These are phyloP conservation scores for Larimichthys polyactis DNA, from an alignment of 2,113 vertebrate species.

Conservation along the genomic window DNA sequence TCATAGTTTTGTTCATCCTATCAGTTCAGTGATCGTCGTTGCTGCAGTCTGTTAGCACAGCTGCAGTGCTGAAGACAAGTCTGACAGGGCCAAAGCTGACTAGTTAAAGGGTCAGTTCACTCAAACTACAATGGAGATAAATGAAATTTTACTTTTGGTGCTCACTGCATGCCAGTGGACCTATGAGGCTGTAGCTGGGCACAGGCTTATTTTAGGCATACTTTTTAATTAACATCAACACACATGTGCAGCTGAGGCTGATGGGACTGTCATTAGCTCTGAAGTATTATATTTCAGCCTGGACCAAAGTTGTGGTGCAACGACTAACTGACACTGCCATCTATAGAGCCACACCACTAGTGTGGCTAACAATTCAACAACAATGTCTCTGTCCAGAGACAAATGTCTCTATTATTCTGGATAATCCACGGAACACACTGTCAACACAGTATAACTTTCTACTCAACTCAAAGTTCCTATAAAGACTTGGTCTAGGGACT, in stretches of 20 bases:
- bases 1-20: neutral
- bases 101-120: neutral
- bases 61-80: no score
- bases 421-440: neutral
- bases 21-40: neutral
- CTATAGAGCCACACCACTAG: no score
- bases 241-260: neutral
- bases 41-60: neutral
- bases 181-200: neutral
- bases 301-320: neutral
- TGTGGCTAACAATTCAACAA: neutral
- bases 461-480: neutral
- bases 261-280: neutral
- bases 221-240: no score
- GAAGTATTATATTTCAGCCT: neutral
- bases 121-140: neutral
- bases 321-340: neutral
- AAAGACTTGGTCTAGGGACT: neutral
- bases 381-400: neutral
- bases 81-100: no score
- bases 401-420: neutral
- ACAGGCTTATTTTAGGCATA: no score
- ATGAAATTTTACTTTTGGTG: neutral
- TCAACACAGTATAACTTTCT: neutral
- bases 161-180: neutral